Conservation (phyloP, 2,888 invertebrate species). For the Chrysolina oricalcia region DNA sequence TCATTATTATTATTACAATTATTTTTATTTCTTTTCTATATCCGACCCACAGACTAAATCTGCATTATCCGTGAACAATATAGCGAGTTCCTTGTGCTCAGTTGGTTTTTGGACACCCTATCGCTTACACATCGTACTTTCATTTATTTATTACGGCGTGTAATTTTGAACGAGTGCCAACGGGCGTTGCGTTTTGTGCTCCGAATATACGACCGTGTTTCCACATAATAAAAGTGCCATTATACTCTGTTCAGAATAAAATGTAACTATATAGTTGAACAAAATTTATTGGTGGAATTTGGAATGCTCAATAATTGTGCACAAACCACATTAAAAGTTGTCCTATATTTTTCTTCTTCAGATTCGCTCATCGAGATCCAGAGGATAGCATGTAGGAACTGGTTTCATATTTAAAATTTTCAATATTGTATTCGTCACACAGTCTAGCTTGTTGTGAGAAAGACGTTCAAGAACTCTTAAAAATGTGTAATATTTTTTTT, state of each 20-base stretch:
- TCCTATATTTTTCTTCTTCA: no score
- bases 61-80: constrained; percentile 33
- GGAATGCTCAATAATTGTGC: not conserved
- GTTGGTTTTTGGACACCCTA: constrained; percentile 45
- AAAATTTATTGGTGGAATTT: constrained; percentile 33
- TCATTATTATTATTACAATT: no score
- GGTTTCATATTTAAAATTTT: no score
- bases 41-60: constrained; percentile 32
- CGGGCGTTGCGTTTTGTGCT: constrained; percentile 47
- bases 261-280: constrained; percentile 34
- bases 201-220: constrained; percentile 48
- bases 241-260: constrained; percentile 28
- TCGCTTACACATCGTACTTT: constrained; percentile 39
- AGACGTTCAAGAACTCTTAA: no score
- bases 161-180: constrained; percentile 56
- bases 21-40: not conserved
- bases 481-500: no score
- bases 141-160: constrained; percentile 53
- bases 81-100: constrained; percentile 39
- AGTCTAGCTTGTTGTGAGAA: no score
- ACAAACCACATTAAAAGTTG: constrained; percentile 14
- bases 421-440: no score
- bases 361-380: no score
- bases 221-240: constrained; percentile 49
- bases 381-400: no score